These are phyloP conservation scores for Scytalopus superciliaris DNA, from an alignment of 2,113 vertebrate species.

Conservation along the genomic window DNA sequence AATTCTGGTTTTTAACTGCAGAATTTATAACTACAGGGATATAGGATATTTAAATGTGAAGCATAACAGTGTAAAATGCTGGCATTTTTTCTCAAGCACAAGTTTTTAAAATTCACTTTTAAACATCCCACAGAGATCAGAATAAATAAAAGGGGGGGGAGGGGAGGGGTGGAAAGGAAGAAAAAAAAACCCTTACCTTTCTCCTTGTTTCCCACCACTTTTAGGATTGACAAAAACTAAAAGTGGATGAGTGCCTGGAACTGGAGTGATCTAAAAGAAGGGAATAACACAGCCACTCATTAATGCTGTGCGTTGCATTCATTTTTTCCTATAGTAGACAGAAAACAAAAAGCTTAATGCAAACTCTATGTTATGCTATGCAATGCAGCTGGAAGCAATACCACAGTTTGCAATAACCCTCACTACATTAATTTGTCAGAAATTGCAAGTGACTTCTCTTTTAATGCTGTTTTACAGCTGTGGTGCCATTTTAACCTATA, in stretches of 20 bases:
- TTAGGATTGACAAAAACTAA: slow-evolving; percentile 96
- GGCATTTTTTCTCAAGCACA: neutral
- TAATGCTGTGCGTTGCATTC: slow-evolving; percentile 54
- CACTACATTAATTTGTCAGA: slow-evolving; percentile 26
- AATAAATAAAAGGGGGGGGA: no score
- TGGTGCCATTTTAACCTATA: neutral
- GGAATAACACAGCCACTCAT: slow-evolving; percentile 58
- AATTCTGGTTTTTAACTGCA: neutral
- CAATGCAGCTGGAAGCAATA: slow-evolving; percentile 49
- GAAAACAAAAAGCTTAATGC: slow-evolving; percentile 58
- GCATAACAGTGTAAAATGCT: neutral
- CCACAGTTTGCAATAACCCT: neutral
- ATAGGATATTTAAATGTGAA: neutral
- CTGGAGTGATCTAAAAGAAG: slow-evolving; percentile 89
- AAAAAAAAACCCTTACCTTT: slow-evolving; percentile 77
- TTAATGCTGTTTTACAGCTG: neutral
- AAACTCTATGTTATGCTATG: slow-evolving; percentile 44
- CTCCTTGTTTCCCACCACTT: slow-evolving; percentile 96
- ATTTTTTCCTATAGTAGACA: slow-evolving; percentile 58
- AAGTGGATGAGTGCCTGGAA: slow-evolving; percentile 93
- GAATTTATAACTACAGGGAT: neutral
- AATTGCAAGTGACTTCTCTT: slow-evolving; percentile 18
- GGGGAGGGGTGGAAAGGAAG: neutral
- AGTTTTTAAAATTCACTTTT: neutral
- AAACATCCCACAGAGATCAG: neutral